Evolutionary conservation across 2,113 vertebrate genomes (phyloP), one percentile per base, ranked within the genome.

Genomic region (Dicaeum eximium): DNA sequence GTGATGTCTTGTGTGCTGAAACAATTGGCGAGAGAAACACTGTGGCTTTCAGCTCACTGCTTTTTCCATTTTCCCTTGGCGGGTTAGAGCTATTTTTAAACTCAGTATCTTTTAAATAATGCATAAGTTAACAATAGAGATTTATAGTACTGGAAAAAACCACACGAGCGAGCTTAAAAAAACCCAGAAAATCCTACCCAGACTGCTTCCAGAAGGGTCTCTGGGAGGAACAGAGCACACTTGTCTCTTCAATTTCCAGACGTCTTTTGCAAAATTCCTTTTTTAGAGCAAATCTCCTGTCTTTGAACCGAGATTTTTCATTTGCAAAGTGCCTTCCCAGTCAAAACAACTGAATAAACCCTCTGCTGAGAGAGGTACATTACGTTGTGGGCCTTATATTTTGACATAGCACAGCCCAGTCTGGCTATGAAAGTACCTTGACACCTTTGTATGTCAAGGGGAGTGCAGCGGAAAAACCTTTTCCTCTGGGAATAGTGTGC

Each of bases 81-180:
- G 37, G 61, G 82, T 90, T 88, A 86, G 81, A 96, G 92, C 94
- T 97, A 97, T 97, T 97, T 97, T 97, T 97, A 96, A 94, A 90
- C 94, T 58, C 44, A 2, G 78, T 74, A 33, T 94, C 94, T 95
- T 92, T 94, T 96, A 90, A 96, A 97, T 97, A 96, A 96, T 97
- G 94, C 88, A 97, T 90, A 94, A 92, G 92, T 93, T 96, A 96
- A 94, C 95, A 95, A 94, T 95, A 92, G 94, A 96, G 88, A 84
- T 51, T 90, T 96, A 80, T 30, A 92, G 72, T 83, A 78, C 93
- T 90, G 96, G 67, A 70, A 93, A 87, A 94, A 20, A 15, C 3
- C 51, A 54, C 84, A 90, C 5, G 0, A 75, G 56, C 61, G 74
- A 93, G 67, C 67, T 94, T 87, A 88, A 96, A 89, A 90, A 71